Base-by-base conservation (phyloP, 2,797 vertebrate species). In the Xenops minutus region DNA sequence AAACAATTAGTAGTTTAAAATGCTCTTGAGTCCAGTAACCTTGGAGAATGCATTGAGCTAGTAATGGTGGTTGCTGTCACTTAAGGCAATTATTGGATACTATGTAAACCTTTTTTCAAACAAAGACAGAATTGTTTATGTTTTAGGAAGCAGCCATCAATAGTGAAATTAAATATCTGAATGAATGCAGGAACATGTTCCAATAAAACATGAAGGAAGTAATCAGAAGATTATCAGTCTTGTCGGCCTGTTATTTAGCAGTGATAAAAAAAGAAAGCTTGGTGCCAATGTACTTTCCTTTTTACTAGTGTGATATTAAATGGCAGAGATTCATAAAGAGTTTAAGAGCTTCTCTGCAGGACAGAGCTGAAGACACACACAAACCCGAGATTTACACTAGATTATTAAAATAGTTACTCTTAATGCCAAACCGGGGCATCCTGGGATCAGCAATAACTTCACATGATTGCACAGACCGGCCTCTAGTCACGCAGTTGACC, bases 141-240 rank as follows among this genome's bases (percentile, higher is more conserved):
- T 85, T 92, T 88, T 85, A 92, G 83, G 55, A 97, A 89, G 80
- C 73, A 93, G 85, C 37, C 71, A 74, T 95, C 85, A 73, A 68
- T 87, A 96, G 58, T 90, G 51, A 83, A 95, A 96, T 97, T 96
- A 96, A 97, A 94, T 85, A 80, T 80, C 83, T 85, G 88, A 93
- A 95, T 93, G 85, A 92, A 94, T 90, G 88, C 85, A 68, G 89
- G 64, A 62, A 67, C 80, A 85, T 92, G 85, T 71, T 81, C 93
- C 85, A 91, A 94, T 96, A 95, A 92, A 95, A 96, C 2, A 36
- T 73, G 64, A 89, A 44, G 51, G 83, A 71, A 75, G 69, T 95
- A 96, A 94, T 97, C 90, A 88, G 30, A 86, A 71, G 89, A 95
- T 93, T 86, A 92, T 92, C 71, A 23, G 43, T 86, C 83, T 78